Evolutionary conservation across 2,888 invertebrate genomes (phyloP).

Genomic region (Nymphalis polychloros): DNA sequence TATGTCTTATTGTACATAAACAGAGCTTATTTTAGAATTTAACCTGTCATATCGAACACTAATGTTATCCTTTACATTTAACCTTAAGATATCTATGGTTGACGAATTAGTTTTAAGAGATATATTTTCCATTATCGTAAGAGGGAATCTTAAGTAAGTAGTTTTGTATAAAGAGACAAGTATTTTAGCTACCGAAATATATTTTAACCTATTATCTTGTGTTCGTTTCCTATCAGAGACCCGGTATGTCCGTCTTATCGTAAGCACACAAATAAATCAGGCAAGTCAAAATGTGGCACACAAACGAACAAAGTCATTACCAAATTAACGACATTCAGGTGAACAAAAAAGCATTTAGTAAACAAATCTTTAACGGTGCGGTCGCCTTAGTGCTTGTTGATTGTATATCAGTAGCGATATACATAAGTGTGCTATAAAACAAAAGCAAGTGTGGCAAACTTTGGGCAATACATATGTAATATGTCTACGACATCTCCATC

Average conservation of each 20-base stretch:
- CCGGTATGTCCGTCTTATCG: constrained; percentile 76
- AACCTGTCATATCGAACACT: not conserved
- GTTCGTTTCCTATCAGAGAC: constrained; percentile 68
- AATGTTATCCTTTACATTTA: constrained; percentile 14
- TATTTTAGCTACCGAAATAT: constrained; percentile 75
- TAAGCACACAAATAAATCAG: constrained; percentile 63
- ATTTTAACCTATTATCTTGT: constrained; percentile 69
- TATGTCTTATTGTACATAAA: not conserved
- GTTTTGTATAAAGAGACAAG: constrained; percentile 57
- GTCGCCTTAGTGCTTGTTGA: constrained; percentile 62
- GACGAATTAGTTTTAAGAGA: constrained; percentile 20
- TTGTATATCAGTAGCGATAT: constrained; percentile 44
- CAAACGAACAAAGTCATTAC: constrained; percentile 74
- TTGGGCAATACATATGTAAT: constrained; percentile 22
- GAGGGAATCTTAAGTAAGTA: constrained; percentile 36
- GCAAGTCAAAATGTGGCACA: constrained; percentile 64
- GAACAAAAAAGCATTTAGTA: constrained; percentile 78
- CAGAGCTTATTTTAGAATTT: not conserved
- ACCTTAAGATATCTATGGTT: constrained; percentile 12
- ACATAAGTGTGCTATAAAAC: constrained; percentile 24
- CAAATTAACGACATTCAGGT: constrained; percentile 78
- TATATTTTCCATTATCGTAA: constrained; percentile 28
- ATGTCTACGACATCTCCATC: constrained; percentile 65
- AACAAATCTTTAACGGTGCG: constrained; percentile 68
- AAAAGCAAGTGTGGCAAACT: constrained; percentile 34